A percentile compares a stretch with the other conserved stretches of the same genome.
phyloP scores from a whole-genome alignment of 2,113 vertebrate species.

The Myodes glareolus region DNA sequence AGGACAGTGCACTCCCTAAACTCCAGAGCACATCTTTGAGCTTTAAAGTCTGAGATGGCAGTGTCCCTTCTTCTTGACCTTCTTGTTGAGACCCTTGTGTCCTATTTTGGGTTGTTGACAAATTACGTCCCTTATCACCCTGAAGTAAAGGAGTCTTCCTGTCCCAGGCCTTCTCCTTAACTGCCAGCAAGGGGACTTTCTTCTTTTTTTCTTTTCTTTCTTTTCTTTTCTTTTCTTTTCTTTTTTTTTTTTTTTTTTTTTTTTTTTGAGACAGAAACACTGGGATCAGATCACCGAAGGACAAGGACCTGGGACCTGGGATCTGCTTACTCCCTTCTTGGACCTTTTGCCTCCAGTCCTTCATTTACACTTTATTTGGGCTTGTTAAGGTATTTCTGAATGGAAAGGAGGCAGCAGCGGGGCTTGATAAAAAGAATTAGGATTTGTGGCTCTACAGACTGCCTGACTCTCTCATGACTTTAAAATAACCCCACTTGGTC shows the following conservation, averaged over 20 bases:
- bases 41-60: background rate
- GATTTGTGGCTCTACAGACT: background rate
- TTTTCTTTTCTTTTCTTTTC: no score
- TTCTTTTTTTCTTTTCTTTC: no score
- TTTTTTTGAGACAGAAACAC: background rate
- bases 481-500: background rate
- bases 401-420: background rate
- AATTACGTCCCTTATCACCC: background rate
- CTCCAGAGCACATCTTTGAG: background rate
- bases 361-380: accelerated
- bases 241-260: no score
- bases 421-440: background rate
- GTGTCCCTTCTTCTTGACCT: background rate
- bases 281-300: background rate
- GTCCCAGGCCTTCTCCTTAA: background rate
- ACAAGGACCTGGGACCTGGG: no score
- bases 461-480: background rate
- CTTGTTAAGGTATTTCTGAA: background rate
- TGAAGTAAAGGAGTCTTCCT: background rate
- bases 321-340: background rate
- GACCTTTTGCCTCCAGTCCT: background rate
- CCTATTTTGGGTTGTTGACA: background rate
- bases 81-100: background rate
- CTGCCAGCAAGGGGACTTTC: background rate
- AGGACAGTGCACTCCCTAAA: background rate